These are phyloP conservation scores for Bos indicus DNA, from an alignment of 2,113 vertebrate species.

Conservation along the genomic window DNA sequence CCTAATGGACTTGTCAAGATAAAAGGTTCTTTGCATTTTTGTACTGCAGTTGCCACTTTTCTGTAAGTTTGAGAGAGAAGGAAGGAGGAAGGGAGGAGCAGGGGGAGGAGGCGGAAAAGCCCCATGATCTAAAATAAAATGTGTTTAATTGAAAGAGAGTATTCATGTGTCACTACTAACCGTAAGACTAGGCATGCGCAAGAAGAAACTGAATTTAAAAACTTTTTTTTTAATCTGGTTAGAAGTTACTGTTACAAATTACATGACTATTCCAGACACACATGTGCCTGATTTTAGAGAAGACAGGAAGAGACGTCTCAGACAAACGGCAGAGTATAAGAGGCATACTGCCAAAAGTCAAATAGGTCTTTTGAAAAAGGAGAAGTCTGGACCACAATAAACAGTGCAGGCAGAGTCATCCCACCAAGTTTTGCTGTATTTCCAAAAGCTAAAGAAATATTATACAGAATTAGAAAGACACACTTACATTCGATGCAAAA, in stretches of 20 bases:
- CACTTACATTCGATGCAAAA: not conserved
- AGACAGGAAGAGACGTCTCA: slow-evolving; percentile 59
- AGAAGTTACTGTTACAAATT: slow-evolving; percentile 37
- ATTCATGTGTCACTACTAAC: not conserved
- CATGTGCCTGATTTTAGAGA: slow-evolving; percentile 35
- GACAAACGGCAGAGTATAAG: slow-evolving; percentile 21
- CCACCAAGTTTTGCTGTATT: not conserved
- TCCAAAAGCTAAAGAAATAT: not conserved
- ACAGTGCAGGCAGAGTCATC: not conserved
- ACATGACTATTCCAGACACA: slow-evolving; percentile 22
- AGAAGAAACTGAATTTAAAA: slow-evolving; percentile 2
- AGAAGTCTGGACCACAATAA: slow-evolving; percentile 51
- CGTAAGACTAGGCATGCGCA: not conserved
- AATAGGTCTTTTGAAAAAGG: slow-evolving; percentile 42
- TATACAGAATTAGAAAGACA: not conserved
- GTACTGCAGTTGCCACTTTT: not conserved
- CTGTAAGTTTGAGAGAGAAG: not conserved
- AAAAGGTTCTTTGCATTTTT: not conserved
- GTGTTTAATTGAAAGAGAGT: not conserved
- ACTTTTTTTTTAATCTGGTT: not conserved
- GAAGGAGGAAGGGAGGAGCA: rapidly evolving
- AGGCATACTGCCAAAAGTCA: slow-evolving; percentile 39
- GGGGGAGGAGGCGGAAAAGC: not conserved
- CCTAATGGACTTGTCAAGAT: not conserved
- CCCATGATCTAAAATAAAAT: not conserved